Evolutionary conservation across 2,797 vertebrate genomes (phyloP).

Genomic region (Hirundo rustica): DNA sequence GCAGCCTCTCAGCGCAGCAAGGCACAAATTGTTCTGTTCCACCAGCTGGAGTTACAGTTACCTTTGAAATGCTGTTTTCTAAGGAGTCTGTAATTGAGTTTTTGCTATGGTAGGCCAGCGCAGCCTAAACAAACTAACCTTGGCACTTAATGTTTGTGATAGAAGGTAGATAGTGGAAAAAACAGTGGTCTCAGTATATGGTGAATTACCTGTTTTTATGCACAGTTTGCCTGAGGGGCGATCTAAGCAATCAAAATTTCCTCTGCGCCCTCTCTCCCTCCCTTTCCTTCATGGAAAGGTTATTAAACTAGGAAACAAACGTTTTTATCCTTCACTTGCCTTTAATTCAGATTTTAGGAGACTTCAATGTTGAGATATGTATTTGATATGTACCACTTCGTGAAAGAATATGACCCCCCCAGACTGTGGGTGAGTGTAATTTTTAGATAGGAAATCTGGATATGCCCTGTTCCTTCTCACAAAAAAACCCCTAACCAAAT

Average conservation of each 20-base stretch:
- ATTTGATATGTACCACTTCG: background rate
- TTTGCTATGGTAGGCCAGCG: background rate
- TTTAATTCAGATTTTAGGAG: background rate
- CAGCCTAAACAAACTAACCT: background rate
- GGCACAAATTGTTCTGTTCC: background rate
- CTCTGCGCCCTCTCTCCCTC: background rate
- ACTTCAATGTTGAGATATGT: background rate
- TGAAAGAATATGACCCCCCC: background rate
- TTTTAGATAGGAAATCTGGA: background rate
- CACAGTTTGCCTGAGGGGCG: background rate
- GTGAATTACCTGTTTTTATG: background rate
- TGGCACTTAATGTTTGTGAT: background rate
- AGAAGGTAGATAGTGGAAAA: background rate
- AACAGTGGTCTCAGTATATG: background rate
- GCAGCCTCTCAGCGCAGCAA: fast-evolving
- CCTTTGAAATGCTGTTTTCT: background rate
- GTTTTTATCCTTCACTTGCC: background rate
- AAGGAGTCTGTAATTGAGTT: background rate
- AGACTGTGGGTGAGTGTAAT: background rate
- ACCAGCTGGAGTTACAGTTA: background rate
- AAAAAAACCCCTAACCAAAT: background rate
- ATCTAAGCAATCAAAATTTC: background rate
- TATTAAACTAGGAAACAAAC: background rate
- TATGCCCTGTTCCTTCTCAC: background rate
- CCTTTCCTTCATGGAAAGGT: background rate